Percentiles rank a stretch among this genome's conserved stretches.
Evolutionary conservation across 2,888 invertebrate genomes (phyloP).

Genomic region (Cantharis rufa): DNA sequence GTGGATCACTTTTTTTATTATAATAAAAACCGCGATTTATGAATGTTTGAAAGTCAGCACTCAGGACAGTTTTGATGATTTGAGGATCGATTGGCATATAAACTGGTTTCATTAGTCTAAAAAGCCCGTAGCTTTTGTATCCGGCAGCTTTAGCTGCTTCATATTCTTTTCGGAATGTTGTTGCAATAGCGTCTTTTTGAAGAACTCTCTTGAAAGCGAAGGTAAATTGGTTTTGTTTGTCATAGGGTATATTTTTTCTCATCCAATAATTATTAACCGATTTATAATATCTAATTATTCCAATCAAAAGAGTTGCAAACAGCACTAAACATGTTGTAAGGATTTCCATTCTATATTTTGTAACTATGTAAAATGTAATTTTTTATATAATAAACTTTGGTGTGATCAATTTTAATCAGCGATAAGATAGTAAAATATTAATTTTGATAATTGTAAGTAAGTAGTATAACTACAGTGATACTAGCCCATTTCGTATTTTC

Average conservation of each 20-base stretch:
- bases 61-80: conserved; percentile 53
- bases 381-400: too few relatives aligned
- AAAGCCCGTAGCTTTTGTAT: background rate
- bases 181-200: background rate
- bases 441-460: too few relatives aligned
- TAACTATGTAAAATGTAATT: conserved; percentile 41
- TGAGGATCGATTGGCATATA: background rate
- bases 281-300: background rate
- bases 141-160: background rate
- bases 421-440: too few relatives aligned
- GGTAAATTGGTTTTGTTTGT: background rate
- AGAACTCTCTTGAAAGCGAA: background rate
- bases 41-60: conserved; percentile 62
- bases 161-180: background rate
- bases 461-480: too few relatives aligned
- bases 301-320: background rate
- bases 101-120: background rate
- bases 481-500: conserved; percentile 18
- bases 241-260: background rate
- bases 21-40: conserved; percentile 63
- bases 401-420: too few relatives aligned
- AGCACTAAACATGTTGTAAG: background rate
- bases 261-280: background rate
- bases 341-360: background rate
- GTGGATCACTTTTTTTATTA: conserved; percentile 61